These are phyloP conservation scores for Tribolium freemani DNA, from an alignment of 2,888 invertebrate species.

Conservation along the genomic window DNA sequence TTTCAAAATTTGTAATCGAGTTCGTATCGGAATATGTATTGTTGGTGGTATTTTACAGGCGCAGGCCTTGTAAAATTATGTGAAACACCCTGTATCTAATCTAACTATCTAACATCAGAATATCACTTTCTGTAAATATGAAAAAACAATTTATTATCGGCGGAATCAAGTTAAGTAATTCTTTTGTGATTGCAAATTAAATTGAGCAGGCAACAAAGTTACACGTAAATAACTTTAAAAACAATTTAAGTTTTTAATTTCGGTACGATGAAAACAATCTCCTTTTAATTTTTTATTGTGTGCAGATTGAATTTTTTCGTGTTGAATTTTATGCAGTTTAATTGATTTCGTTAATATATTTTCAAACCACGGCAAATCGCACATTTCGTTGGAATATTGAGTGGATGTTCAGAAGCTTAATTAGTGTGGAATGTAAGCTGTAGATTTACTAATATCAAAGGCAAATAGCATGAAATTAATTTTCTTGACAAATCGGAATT, in stretches of 20 bases:
- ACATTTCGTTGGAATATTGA: not conserved
- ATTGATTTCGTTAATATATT: too few species aligned
- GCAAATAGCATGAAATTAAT: slow-evolving; percentile 24
- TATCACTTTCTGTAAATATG: too few species aligned
- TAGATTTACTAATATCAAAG: not conserved
- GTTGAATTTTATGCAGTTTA: too few species aligned
- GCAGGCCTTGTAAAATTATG: too few species aligned
- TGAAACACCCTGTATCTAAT: too few species aligned
- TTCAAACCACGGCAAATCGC: not conserved
- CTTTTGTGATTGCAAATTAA: not conserved
- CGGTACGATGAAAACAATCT: not conserved
- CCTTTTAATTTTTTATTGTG: not conserved
- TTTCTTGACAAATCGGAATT: slow-evolving; percentile 22
- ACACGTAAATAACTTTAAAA: not conserved
- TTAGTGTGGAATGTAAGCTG: slow-evolving; percentile 1
- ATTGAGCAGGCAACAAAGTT: not conserved
- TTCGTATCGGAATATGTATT: too few species aligned
- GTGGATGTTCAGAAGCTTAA: not conserved
- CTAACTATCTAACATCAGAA: too few species aligned
- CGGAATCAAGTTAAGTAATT: not conserved
- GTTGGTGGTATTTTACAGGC: too few species aligned
- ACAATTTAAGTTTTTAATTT: not conserved
- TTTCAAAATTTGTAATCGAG: too few species aligned
- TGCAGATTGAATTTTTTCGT: too few species aligned
- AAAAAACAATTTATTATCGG: not conserved